Evolutionary conservation across 2,113 vertebrate species (phyloP).

Genomic region (Ifrita kowaldi): DNA sequence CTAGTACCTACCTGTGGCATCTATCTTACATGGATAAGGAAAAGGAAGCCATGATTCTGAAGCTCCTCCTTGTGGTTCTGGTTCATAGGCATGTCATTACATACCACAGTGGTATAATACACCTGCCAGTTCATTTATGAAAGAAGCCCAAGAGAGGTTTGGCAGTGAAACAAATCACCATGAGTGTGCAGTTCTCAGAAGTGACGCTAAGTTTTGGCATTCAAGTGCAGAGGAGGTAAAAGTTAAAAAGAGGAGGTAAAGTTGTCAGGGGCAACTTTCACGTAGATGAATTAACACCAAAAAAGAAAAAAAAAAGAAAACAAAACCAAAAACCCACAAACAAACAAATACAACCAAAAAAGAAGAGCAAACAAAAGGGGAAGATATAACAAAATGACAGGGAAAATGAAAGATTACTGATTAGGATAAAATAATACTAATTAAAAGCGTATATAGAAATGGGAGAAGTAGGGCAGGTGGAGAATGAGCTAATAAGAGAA

Average conservation of each 20-base stretch:
- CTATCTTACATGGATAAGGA: background rate
- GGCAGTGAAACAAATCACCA: background rate
- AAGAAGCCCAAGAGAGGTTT: background rate
- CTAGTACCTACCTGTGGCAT: background rate
- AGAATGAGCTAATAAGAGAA: background rate
- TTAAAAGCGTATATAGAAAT: background rate
- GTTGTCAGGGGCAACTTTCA: background rate
- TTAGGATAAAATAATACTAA: background rate
- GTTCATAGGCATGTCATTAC: background rate
- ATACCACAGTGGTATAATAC: background rate
- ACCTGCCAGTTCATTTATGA: background rate
- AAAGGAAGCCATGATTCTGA: background rate
- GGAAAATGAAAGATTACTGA: background rate
- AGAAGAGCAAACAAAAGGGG: background rate
- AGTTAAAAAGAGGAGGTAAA: background rate
- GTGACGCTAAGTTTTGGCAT: background rate
- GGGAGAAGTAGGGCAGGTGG: background rate
- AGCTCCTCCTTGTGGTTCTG: background rate
- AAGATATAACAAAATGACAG: background rate
- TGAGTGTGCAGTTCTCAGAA: background rate
- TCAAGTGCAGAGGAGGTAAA: background rate
- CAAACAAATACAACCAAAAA: background rate
- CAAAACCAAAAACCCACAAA: too few species aligned
- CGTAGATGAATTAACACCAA: background rate
- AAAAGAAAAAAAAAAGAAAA: background rate